Conservation (phyloP, 2,113 vertebrate species). For the Struthio camelus region DNA sequence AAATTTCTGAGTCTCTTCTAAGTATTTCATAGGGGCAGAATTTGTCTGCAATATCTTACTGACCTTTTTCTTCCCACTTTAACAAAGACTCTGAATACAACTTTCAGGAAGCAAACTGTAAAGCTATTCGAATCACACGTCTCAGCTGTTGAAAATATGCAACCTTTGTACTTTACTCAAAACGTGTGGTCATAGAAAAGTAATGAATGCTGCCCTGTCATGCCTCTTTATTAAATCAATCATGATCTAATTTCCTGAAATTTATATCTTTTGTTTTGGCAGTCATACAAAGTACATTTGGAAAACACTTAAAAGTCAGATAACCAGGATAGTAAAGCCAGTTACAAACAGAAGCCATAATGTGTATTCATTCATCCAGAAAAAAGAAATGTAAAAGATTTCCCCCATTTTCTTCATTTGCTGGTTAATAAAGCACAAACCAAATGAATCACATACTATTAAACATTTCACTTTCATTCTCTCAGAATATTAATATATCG, state of each 20-base stretch:
- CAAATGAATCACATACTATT: neutral
- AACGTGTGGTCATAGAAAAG: neutral
- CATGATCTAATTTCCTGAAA: constrained; percentile 56
- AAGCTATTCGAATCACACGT: neutral
- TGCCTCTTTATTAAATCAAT: constrained; percentile 64
- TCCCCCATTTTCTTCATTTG: neutral
- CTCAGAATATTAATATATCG: neutral
- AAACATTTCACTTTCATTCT: neutral
- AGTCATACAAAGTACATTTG: neutral
- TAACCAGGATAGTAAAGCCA: neutral
- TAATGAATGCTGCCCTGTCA: constrained; percentile 31
- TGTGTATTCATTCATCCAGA: neutral
- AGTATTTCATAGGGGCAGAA: neutral
- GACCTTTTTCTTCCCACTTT: neutral
- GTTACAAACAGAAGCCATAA: constrained; percentile 1
- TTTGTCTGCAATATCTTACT: neutral
- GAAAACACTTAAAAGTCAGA: constrained; percentile 28
- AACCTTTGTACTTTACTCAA: neutral
- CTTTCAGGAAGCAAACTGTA: neutral
- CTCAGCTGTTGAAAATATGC: neutral
- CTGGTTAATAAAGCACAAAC: neutral
- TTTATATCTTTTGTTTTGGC: constrained; percentile 28
- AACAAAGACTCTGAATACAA: neutral
- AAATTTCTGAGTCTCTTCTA: neutral
- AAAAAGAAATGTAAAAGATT: neutral